Evolutionary conservation across 2,888 invertebrate species (phyloP).

Genomic region (Stenodera caucasica): DNA sequence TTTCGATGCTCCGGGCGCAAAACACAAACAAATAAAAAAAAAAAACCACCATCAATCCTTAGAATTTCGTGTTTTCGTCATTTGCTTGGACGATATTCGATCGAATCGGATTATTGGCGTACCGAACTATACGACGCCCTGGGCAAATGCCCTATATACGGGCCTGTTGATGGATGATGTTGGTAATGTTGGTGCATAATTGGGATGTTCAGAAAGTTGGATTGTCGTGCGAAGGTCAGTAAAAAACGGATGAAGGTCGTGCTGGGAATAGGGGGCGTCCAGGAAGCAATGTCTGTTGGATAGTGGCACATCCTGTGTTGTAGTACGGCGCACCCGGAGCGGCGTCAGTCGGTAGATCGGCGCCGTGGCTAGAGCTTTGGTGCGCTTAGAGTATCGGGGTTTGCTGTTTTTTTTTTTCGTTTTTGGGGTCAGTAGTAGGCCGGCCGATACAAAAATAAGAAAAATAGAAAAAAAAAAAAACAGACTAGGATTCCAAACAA

Average conservation of each 20-base stretch:
- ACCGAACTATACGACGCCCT: no score
- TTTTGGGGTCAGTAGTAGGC: slow-evolving; percentile 12
- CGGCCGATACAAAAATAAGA: background rate
- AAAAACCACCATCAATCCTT: no score
- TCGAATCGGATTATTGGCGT: no score
- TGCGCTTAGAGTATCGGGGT: slow-evolving; percentile 12
- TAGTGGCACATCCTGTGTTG: background rate
- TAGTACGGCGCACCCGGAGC: slow-evolving; percentile 24
- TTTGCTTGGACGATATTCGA: no score
- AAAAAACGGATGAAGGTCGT: slow-evolving; percentile 6
- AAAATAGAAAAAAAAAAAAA: background rate
- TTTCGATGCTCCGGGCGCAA: no score
- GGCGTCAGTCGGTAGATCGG: slow-evolving; percentile 21
- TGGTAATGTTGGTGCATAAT: slow-evolving; percentile 6
- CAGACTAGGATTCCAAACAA: no score
- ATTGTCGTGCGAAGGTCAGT: slow-evolving; percentile 4
- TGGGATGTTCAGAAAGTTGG: slow-evolving; percentile 2
- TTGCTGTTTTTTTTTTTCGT: slow-evolving; percentile 9
- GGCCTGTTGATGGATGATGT: background rate
- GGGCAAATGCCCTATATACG: no score
- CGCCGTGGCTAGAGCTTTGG: slow-evolving; percentile 15
- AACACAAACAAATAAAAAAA: no score
- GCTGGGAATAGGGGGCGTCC: slow-evolving; percentile 9
- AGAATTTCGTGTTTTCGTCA: no score
- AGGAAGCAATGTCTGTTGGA: slow-evolving; percentile 9